Evolutionary conservation across 2,888 invertebrate genomes (phyloP).

Genomic region (Corythucha ciliata): DNA sequence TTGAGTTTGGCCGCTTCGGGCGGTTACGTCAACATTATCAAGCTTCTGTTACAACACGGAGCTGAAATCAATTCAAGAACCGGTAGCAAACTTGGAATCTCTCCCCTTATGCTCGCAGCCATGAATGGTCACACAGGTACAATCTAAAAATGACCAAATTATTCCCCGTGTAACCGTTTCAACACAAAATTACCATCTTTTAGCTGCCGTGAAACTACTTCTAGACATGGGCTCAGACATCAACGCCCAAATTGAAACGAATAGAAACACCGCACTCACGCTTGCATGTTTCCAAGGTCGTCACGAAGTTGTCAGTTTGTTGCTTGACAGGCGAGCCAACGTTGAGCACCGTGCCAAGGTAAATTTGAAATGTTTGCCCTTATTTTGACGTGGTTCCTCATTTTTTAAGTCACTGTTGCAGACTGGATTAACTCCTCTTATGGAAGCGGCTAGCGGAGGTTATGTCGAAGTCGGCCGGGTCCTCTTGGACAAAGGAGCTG

Average conservation of each 20-base stretch:
- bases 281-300: conserved; percentile 98
- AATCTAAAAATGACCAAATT: not conserved
- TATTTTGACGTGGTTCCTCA: not conserved
- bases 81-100: conserved; percentile 94
- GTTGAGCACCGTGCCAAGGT: conserved; percentile 97
- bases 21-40: conserved; percentile 96
- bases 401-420: conserved; percentile 38
- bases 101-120: conserved; percentile 96
- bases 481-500: conserved; percentile 90
- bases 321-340: conserved; percentile 93
- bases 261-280: conserved; percentile 95
- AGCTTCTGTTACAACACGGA: conserved; percentile 81
- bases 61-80: conserved; percentile 98
- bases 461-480: conserved; percentile 97
- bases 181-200: conserved; percentile 39
- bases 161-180: not conserved
- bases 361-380: conserved; percentile 22
- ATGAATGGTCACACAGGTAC: conserved; percentile 91
- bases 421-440: conserved; percentile 95
- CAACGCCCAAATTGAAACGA: conserved; percentile 99
- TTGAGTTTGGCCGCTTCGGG: conserved; percentile 97
- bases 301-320: conserved; percentile 92
- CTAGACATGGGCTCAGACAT: conserved; percentile 98
- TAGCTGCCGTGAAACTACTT: conserved; percentile 83
- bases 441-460: conserved; percentile 99